Percentiles rank a stretch among this genome's conserved stretches.
Evolutionary conservation across 2,797 vertebrate genomes (phyloP).

Genomic region (Myoxocephalus aenaeus): DNA sequence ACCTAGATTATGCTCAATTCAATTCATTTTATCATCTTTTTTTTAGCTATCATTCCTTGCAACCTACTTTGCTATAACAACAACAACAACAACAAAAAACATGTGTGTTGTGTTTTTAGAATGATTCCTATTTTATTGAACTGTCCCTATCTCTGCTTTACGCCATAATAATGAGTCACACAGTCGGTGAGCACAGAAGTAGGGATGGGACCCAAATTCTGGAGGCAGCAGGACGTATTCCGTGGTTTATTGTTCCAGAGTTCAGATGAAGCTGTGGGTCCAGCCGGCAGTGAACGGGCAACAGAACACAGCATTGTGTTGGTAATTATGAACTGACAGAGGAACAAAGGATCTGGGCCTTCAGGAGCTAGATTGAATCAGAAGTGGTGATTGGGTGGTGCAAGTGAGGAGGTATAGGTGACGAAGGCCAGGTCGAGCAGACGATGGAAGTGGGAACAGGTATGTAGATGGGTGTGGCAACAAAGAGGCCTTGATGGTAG

Average conservation of each 20-base stretch:
- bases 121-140: background rate
- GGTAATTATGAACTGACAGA: background rate
- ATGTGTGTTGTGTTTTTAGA: background rate
- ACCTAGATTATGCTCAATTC: background rate
- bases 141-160: background rate
- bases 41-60: background rate
- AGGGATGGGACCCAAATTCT: background rate
- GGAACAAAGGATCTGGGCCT: background rate
- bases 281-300: background rate
- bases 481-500: background rate
- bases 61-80: background rate
- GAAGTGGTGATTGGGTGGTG: background rate
- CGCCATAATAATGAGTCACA: constrained; percentile 3
- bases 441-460: background rate
- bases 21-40: background rate
- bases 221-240: constrained; percentile 1
- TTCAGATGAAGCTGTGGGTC: background rate
- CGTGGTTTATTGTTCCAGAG: background rate
- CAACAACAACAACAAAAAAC: no score
- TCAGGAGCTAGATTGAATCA: background rate
- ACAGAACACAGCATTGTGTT: background rate
- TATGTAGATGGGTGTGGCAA: background rate
- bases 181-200: background rate
- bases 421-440: background rate
- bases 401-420: background rate